Conservation (phyloP, 2,797 vertebrate species). For the Melanotaenia maccullochi region DNA sequence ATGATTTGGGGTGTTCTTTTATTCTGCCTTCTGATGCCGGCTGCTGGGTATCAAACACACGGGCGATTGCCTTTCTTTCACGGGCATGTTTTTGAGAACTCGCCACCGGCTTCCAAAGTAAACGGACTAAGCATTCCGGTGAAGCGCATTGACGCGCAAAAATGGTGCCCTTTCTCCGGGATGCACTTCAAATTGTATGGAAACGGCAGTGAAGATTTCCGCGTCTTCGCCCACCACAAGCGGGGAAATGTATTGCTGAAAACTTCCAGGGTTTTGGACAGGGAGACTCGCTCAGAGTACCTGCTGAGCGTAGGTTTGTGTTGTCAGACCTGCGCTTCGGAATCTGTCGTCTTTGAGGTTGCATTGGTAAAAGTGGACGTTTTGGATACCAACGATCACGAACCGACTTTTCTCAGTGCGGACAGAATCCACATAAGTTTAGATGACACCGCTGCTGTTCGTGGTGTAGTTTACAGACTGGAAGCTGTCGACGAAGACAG, state of each 20-base stretch:
- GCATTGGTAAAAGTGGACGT: conserved; percentile 87
- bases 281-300: conserved; percentile 85
- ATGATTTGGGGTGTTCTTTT: conserved; percentile 79
- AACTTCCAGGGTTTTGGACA: conserved; percentile 84
- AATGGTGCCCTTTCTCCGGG: conserved; percentile 84
- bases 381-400: conserved; percentile 90
- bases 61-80: conserved; percentile 81
- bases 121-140: conserved; percentile 86
- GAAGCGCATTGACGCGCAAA: conserved; percentile 85
- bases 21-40: conserved; percentile 70
- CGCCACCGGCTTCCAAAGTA: conserved; percentile 85
- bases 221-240: conserved; percentile 84
- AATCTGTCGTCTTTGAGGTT: conserved; percentile 66
- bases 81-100: conserved; percentile 89
- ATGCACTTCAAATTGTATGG: conserved; percentile 86
- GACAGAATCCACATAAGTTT: conserved; percentile 81
- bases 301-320: conserved; percentile 81
- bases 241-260: conserved; percentile 84
- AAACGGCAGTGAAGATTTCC: conserved; percentile 85
- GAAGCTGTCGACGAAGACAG: conserved; percentile 85
- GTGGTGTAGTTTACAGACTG: conserved; percentile 83
- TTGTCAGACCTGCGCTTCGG: conserved; percentile 78
- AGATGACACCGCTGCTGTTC: conserved; percentile 86
- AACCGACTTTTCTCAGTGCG: conserved; percentile 79
- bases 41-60: conserved; percentile 72